These are phyloP conservation scores for Cyanocitta stelleri DNA, from an alignment of 2,113 vertebrate species.

Conservation along the genomic window DNA sequence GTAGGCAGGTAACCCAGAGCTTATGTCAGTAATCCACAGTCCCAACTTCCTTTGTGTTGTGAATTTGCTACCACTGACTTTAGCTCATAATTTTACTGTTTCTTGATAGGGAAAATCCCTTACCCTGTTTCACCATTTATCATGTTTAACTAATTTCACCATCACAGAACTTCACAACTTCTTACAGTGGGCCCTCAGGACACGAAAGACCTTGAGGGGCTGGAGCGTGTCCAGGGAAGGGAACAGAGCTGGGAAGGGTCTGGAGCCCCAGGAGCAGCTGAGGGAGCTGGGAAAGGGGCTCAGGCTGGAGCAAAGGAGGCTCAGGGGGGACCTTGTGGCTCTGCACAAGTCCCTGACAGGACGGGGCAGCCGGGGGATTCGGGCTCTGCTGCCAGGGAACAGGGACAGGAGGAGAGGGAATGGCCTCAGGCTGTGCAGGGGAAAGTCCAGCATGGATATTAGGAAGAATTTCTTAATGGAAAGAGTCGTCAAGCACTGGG, in stretches of 20 bases:
- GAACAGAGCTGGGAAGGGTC: not conserved
- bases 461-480: not conserved
- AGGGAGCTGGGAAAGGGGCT: not conserved
- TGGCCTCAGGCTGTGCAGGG: rapidly evolving
- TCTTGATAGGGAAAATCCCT: not conserved
- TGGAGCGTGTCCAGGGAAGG: not conserved
- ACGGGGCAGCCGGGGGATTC: rapidly evolving
- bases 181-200: not conserved
- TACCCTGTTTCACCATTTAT: not conserved
- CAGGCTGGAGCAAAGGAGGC: not conserved
- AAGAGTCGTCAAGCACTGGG: not conserved
- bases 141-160: not conserved
- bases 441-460: not conserved
- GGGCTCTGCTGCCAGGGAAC: not conserved
- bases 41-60: not conserved
- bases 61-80: not conserved
- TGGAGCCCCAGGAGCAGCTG: not conserved
- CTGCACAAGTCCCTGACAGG: not conserved
- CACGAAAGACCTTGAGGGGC: not conserved
- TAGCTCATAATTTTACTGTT: not conserved
- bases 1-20: not conserved
- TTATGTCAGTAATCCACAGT: not conserved
- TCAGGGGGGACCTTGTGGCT: not conserved
- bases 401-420: not conserved
- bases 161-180: not conserved